Base-by-base conservation (phyloP, 2,797 vertebrate genomes). In the Gambelia wislizenii region DNA sequence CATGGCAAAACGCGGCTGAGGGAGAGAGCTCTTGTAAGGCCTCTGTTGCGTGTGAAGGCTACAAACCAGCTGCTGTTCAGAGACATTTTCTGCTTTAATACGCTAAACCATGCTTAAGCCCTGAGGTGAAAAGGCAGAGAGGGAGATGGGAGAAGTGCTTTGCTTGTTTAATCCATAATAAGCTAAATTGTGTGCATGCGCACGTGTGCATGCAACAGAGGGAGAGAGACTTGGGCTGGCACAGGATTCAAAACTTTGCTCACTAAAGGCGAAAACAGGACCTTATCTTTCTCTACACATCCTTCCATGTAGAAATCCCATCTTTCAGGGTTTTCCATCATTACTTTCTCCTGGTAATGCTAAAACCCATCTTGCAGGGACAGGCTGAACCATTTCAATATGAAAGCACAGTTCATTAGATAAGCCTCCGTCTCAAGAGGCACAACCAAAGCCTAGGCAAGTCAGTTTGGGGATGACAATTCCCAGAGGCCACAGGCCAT, bases 1-100 rank as follows among this genome's bases (percentile, higher is more conserved):
- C 18, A n/a, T 30, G 2, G 0, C 3, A 16, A 49, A 33, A 30
- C 27, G 5, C 70, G 67, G 80, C 91, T 49, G 0, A 42, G 0
- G 83, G 42, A 27, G 36, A 42, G 20, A 16, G 2, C n/a, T 2
- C 56, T 0, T 86, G 87, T 86, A 83, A 42, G 90, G 89, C 89
- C 87, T 30, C 94, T 44, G 39, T 0, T 0, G 4, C 76, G 86
- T 1, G 0, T 0, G 0, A 1, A 64, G 84, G 93, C 92, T 93
- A 70, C 91, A 7, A 61, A 33, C 70, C 94, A 95, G 91, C 78
- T 91, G 89, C 92, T 92, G 84, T 64, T 87, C 86, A 47, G 80
- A 90, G 74, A 61, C 12, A 20, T 90, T 54, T 91, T 12, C 49
- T 10, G 6, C 59, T 78, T 93, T 0, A 36, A 84, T 33, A 33